phyloP scores from a whole-genome alignment of 2,888 invertebrate genomes.

The Embidobia sp. region DNA sequence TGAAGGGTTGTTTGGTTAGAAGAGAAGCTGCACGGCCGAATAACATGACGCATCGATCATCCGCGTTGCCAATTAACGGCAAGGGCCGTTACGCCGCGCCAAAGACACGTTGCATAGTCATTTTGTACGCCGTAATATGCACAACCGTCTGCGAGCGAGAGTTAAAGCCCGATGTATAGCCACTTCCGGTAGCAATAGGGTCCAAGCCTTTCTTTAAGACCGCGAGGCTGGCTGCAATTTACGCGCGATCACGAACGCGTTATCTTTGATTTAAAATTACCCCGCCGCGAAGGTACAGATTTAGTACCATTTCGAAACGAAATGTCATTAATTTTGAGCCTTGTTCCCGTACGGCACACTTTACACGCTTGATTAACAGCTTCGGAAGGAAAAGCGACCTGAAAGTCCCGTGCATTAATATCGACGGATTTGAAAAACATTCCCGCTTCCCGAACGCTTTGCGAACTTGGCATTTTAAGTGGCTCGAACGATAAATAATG shows the following conservation, averaged over 20 bases:
- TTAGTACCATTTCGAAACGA: constrained; percentile 32
- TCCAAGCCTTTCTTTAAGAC: constrained; percentile 48
- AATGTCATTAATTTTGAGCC: constrained; percentile 47
- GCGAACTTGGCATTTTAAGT: constrained; percentile 10
- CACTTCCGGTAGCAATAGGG: constrained; percentile 59
- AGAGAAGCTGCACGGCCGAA: constrained; percentile 66
- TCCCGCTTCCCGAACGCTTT: neutral
- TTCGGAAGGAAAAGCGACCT: constrained; percentile 2
- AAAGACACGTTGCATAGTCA: constrained; percentile 66
- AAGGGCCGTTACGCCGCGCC: constrained; percentile 67
- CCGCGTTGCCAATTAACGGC: constrained; percentile 74
- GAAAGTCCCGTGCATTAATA: constrained; percentile 6
- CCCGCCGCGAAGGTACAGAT: constrained; percentile 25
- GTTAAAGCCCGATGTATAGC: constrained; percentile 53
- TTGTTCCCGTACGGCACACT: constrained; percentile 18
- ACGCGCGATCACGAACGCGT: constrained; percentile 58
- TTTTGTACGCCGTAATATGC: constrained; percentile 51
- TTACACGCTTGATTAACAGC: constrained; percentile 17
- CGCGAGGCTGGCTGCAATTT: constrained; percentile 39
- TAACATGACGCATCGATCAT: constrained; percentile 76
- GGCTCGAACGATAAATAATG: constrained; percentile 1
- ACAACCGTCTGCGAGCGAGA: constrained; percentile 42
- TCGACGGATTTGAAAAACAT: constrained; percentile 15
- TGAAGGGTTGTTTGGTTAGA: constrained; percentile 52
- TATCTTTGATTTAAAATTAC: constrained; percentile 62